Base-by-base conservation (phyloP, 1,140 invertebrate species). In the Achatina immaculata region DNA sequence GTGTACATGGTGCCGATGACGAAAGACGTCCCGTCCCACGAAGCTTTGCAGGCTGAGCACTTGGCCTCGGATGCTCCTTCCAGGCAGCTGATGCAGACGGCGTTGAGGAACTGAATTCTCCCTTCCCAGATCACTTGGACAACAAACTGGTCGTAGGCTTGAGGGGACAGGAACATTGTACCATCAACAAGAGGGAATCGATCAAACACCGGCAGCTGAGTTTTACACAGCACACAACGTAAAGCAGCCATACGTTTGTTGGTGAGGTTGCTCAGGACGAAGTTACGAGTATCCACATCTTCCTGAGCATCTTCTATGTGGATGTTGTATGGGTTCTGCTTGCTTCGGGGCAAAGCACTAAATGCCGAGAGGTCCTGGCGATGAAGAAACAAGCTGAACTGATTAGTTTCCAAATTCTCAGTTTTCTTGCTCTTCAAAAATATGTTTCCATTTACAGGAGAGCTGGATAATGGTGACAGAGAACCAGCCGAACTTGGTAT, bases 241-340 rank as follows among this genome's bases (percentile, higher is more conserved):
- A 90, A 71, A 2, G 85, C 81, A 3, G 87, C 85, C 76, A 88
- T 84, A 73, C 86, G 87, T 81, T 89, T 87, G 19, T 83, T 85
- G 78, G 86, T 88, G 19, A 91, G 83, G 76, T 88, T 87, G 45
- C 88, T 88, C 31, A 91, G 84, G 0, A 91, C 86, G 83, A 91
- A 91, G 72, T 85, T 85, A 3, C 90, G 94, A 34, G 96, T 99
- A 86, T 99, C 98, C 89, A 99, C 98, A 92, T 98, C 99, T 84
- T 97, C 97, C 90, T 98, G 96, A 88, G 99, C 97, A 90, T 99
- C 98, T 92, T 99, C 97, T 93, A 99, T 98, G 95, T 91, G 90
- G 48, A 92, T 91, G 83, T 91, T 88, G 83, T 91, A 99, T 86
- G 97, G 98, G 93, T 99, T 99, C 89, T 98, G 95, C 93, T 98